A percentile compares a stretch with the other conserved stretches of the same genome.
Conservation (phyloP, 2,113 vertebrate genomes). For the Typhlomys cinereus region DNA sequence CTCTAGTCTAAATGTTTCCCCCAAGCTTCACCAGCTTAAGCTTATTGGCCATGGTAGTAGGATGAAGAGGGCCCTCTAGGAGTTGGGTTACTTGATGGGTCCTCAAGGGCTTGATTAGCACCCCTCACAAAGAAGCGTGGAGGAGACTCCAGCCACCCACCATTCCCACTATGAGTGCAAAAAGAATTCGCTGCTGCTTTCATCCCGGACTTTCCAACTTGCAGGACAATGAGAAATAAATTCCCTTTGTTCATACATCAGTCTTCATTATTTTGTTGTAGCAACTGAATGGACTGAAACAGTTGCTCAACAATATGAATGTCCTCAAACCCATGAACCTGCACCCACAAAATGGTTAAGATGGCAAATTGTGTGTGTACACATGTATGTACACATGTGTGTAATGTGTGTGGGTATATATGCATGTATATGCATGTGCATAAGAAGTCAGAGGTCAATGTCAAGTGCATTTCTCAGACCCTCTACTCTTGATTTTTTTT, state of each 20-base stretch:
- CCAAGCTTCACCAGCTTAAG: background rate
- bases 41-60: background rate
- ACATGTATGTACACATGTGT: too few species aligned
- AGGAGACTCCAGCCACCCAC: background rate
- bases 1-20: background rate
- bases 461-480: too few species aligned
- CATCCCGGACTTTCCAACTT: background rate
- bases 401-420: too few species aligned
- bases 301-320: background rate
- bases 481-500: too few species aligned
- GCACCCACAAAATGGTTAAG: background rate
- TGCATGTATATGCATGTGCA: too few species aligned
- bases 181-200: background rate
- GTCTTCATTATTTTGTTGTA: background rate
- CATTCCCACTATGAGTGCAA: background rate
- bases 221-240: background rate
- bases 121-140: background rate
- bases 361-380: too few species aligned
- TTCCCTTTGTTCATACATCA: background rate
- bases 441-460: too few species aligned
- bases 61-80: background rate
- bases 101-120: background rate
- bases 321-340: background rate
- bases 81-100: background rate
- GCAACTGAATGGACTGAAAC: background rate